These are phyloP conservation scores for Archilochus colubris DNA, from an alignment of 2,113 vertebrate species.

Conservation along the genomic window DNA sequence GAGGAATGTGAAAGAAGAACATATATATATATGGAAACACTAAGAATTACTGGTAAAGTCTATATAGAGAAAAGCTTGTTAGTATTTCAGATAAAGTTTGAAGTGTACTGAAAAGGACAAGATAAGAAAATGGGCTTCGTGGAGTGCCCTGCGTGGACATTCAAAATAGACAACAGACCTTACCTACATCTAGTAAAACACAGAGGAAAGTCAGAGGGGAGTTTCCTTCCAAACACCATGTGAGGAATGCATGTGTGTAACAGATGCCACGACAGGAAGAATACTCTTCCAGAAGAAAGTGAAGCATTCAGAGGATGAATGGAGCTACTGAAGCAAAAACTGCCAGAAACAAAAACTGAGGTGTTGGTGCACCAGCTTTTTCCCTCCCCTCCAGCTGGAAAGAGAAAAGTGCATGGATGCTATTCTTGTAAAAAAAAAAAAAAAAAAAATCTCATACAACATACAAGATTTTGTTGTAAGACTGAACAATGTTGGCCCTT, in stretches of 20 bases:
- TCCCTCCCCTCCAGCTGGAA: too few relatives aligned
- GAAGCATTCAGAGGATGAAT: neutral
- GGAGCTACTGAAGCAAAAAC: neutral
- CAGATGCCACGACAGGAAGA: neutral
- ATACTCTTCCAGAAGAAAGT: neutral
- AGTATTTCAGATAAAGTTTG: neutral
- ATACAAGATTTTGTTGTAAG: neutral
- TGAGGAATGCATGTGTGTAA: neutral
- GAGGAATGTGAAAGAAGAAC: neutral
- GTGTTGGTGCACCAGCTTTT: neutral
- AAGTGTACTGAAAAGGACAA: neutral
- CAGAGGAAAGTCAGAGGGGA: neutral
- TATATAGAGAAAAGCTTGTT: neutral
- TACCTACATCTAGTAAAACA: neutral
- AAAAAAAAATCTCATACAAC: neutral
- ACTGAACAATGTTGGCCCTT: neutral
- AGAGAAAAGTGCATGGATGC: neutral
- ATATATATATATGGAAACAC: neutral
- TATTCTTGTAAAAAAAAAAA: neutral
- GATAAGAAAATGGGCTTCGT: neutral
- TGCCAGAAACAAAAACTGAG: neutral
- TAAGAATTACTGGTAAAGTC: neutral
- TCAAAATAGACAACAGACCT: neutral
- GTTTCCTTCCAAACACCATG: fast-evolving
- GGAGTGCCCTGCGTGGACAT: neutral